A percentile compares a stretch with the other conserved stretches of the same genome.
Evolutionary conservation across 2,888 invertebrate species (phyloP).

Genomic region (Aspidiotus rigidus): DNA sequence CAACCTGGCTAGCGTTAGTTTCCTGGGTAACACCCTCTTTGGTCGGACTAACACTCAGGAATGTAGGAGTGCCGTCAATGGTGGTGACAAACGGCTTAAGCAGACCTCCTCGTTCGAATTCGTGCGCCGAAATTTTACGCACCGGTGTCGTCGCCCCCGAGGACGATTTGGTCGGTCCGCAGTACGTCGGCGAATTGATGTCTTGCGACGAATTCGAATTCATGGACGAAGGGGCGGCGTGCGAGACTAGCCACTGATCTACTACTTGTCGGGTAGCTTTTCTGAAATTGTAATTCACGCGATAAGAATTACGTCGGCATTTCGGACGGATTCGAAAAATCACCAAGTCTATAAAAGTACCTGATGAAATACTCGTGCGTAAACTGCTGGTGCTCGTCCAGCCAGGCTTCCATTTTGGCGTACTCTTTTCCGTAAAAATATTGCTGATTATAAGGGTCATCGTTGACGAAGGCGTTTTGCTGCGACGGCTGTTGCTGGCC

Average conservation of each 20-base stretch:
- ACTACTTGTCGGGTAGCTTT: slow-evolving; percentile 88
- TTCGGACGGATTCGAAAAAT: too few species aligned
- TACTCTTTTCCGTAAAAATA: slow-evolving; percentile 71
- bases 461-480: slow-evolving; percentile 15
- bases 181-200: slow-evolving; percentile 34
- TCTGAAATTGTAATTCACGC: slow-evolving; percentile 48
- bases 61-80: slow-evolving; percentile 88
- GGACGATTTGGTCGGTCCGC: slow-evolving; percentile 42
- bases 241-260: slow-evolving; percentile 84
- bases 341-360: slow-evolving; percentile 45
- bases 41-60: slow-evolving; percentile 52
- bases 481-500: slow-evolving; percentile 10
- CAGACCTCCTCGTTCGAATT: slow-evolving; percentile 86
- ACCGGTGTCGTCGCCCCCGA: slow-evolving; percentile 86
- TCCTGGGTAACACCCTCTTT: slow-evolving; percentile 41
- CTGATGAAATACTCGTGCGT: slow-evolving; percentile 90
- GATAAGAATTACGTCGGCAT: neutral
- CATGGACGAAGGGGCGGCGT: slow-evolving; percentile 52
- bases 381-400: slow-evolving; percentile 93
- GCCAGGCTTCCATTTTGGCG: slow-evolving; percentile 86
- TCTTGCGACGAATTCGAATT: slow-evolving; percentile 34
- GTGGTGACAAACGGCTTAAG: slow-evolving; percentile 88
- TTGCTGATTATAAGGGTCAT: slow-evolving; percentile 44
- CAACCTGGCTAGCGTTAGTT: slow-evolving; percentile 39
- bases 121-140: slow-evolving; percentile 86